phyloP scores from a whole-genome alignment of 2,797 vertebrate species.

The Sciaenops ocellatus region DNA sequence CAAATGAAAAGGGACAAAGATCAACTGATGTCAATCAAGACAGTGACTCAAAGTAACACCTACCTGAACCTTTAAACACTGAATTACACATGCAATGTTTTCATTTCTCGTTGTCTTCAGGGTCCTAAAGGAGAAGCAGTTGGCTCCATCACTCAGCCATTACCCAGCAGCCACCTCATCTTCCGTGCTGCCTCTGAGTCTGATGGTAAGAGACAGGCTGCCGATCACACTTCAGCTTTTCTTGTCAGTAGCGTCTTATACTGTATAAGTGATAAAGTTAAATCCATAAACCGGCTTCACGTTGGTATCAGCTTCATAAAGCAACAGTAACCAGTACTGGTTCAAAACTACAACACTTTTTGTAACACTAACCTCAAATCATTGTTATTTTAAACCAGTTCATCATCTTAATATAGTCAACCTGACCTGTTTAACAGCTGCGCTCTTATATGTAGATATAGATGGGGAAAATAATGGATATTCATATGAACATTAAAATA shows the following conservation, averaged over 20 bases:
- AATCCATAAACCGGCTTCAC: not conserved
- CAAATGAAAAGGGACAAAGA: not conserved
- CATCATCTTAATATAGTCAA: not conserved
- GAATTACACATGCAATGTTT: not conserved
- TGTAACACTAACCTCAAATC: not conserved
- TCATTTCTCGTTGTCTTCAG: slow-evolving; percentile 73
- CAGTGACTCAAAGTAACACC: not conserved
- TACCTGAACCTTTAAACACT: not conserved
- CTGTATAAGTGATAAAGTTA: not conserved
- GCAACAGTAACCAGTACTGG: too few species aligned
- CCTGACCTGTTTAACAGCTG: not conserved
- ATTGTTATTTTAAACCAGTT: not conserved
- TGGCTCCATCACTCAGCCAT: slow-evolving; percentile 97
- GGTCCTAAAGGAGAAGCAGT: slow-evolving; percentile 98
- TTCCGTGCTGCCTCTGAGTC: slow-evolving; percentile 97
- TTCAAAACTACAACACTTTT: not conserved
- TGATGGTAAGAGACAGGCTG: slow-evolving; percentile 88
- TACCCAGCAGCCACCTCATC: slow-evolving; percentile 99
- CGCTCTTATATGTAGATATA: not conserved
- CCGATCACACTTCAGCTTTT: slow-evolving; percentile 25
- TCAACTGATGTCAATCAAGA: not conserved
- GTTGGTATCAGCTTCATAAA: not conserved
- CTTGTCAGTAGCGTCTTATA: not conserved
- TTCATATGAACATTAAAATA: not conserved
- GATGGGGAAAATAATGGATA: not conserved